Base-by-base conservation (phyloP, 1,140 invertebrate genomes). In the Drosophila cardini region DNA sequence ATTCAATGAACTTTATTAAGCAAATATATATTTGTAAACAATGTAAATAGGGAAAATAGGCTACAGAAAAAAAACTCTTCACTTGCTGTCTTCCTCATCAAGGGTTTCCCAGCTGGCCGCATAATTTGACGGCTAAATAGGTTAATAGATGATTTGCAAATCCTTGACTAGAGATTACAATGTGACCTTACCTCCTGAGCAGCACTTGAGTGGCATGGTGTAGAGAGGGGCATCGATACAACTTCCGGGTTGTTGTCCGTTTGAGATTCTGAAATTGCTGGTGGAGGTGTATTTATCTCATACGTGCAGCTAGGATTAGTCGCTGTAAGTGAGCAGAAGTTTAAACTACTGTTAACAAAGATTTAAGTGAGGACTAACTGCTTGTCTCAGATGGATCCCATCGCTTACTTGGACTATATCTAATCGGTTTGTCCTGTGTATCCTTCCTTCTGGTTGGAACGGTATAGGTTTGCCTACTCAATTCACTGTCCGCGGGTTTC, bases 91-190 rank as follows among this genome's bases (percentile, higher is more conserved):
- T 10, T 79, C 79, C 8, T 83, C 79, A 0, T 73, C 79, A 42
- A 55, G 79, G 6, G 53, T 86, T 70, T 83, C 68, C 83, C 83
- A 86, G 42, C 83, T 76, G 1, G 48, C 42, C 9, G 72, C 52
- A 15, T 61, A 46, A 40, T 50, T 72, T 1, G 43, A 2, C 9
- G 71, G 48, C 48, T 69, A 32, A 34, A 45, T n/a, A 13, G n/a
- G 26, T 50, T n/a, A 30, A 34, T n/a, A 34, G 13, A 34, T 32
- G 30, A 34, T 32, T 16, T 34, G 8, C 15, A 13, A 52, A 34
- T 2, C 5, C 48, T 52, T 4, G 4, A 10, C 30, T 52, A 4
- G 11, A 10, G 0, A 43, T 32, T 38, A 32, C 52, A 16, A 9
- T 30, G 13, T 42, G 5, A n/a, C n/a, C 9, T 30, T 43, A 72